Conservation (phyloP, 2,888 invertebrate species). For the Diaprepes abbreviatus region DNA sequence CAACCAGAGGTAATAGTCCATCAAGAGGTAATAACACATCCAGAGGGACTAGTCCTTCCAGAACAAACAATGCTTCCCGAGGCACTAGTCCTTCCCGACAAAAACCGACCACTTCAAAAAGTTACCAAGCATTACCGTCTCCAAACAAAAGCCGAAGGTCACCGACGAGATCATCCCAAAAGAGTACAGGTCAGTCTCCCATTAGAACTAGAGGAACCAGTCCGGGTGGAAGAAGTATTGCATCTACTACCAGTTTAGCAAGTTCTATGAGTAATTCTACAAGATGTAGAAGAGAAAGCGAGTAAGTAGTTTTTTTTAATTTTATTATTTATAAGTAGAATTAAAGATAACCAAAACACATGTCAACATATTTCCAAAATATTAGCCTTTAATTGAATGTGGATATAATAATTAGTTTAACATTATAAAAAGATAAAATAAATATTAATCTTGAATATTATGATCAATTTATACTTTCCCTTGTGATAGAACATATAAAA, state of each 20-base stretch:
- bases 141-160: slow-evolving; percentile 40
- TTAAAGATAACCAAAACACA: no score
- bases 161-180: slow-evolving; percentile 40
- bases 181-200: background rate
- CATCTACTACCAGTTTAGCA: slow-evolving; percentile 1
- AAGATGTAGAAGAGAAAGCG: slow-evolving; percentile 16
- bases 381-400: no score
- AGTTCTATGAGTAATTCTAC: slow-evolving; percentile 2
- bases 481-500: no score
- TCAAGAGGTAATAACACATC: slow-evolving; percentile 51
- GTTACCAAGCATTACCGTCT: slow-evolving; percentile 5
- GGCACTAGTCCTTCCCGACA: slow-evolving; percentile 56
- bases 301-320: slow-evolving; percentile 24
- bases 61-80: slow-evolving; percentile 55
- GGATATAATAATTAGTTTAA: no score
- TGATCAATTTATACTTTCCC: no score
- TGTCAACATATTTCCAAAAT: no score
- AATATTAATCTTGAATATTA: no score
- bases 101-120: slow-evolving; percentile 19
- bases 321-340: no score
- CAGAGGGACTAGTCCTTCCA: slow-evolving; percentile 59
- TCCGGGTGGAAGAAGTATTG: slow-evolving; percentile 14
- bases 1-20: slow-evolving; percentile 60
- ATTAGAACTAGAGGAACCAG: slow-evolving; percentile 31
- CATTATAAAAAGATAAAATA: no score